Base-by-base conservation (phyloP, 2,113 vertebrate genomes). In the Pachypanchax playfairii region DNA sequence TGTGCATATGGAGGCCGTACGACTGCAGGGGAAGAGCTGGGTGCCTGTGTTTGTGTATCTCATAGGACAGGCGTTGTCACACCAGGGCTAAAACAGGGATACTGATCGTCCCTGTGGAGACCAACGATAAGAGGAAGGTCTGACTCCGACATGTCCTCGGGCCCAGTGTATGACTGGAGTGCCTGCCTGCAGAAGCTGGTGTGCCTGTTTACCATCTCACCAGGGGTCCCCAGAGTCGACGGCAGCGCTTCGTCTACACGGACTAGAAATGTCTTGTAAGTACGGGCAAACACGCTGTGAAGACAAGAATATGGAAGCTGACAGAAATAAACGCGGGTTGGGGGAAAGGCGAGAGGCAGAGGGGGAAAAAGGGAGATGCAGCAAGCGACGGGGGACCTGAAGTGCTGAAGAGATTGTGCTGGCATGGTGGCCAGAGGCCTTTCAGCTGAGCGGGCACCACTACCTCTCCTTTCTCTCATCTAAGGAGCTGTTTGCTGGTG, bases 271-370 rank as follows among this genome's bases (percentile, higher is more conserved):
- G 82, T 91, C 88, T 87, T 58, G 69, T 84, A 58, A 87, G 78
- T 48, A 82, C 3, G 59, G 79, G 81, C 82, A 89, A 89, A 91
- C 86, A 25, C 44, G 75, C 85, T 83, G 79, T 90, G 90, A 92
- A 88, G 85, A 90, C 85, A 75, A 92, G 87, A 91, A 93, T 90
- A 92, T 91, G 89, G 91, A 92, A 91, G 74, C 85, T 92, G 91
- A 92, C 91, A 91, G 88, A 91, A 91, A 87, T 89, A 91, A 90
- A 90, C 39, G 80, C 55, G 86, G 80, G 88, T 77, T 84, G 73
- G 90, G 81, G 88, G 71, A 71, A 78, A 71, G 70, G 81, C 80
- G 78, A 82, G 77, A 77, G 75, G 70, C 53, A 52, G 71, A 51
- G 73, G 65, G 75, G 58, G 65, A 71, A 62, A n/a, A 61, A 71